These are phyloP conservation scores for Taurulus bubalis DNA, from an alignment of 2,113 vertebrate genomes.

Conservation along the genomic window DNA sequence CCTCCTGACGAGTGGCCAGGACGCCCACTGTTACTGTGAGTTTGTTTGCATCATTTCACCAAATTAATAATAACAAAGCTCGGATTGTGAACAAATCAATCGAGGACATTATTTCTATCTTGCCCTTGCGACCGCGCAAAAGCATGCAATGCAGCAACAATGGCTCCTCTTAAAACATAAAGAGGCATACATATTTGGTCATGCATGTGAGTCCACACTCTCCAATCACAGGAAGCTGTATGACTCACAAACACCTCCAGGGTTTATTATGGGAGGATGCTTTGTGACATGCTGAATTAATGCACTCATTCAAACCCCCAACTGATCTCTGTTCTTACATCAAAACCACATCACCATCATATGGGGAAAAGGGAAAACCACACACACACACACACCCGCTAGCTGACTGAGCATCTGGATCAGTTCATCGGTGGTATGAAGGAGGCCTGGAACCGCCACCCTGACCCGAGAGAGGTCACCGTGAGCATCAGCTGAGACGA, in stretches of 20 bases:
- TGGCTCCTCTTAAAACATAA: constrained; percentile 2
- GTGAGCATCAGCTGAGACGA: constrained; percentile 1
- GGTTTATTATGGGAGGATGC: background rate
- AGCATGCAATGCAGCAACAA: constrained; percentile 10
- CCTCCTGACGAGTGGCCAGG: constrained; percentile 10
- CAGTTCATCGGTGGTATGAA: constrained; percentile 30
- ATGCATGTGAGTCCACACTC: background rate
- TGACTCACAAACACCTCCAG: background rate
- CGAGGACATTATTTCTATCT: constrained; percentile 3
- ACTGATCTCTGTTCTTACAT: constrained; percentile 25
- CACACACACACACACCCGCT: constrained; percentile 21
- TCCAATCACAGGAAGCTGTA: constrained; percentile 8
- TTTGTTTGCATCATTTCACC: constrained; percentile 25
- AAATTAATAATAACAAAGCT: constrained; percentile 23
- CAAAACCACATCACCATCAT: constrained; percentile 60
- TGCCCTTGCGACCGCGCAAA: constrained; percentile 4
- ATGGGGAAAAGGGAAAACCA: constrained; percentile 55
- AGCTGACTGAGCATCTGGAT: constrained; percentile 52
- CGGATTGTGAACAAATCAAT: constrained; percentile 7
- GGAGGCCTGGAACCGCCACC: constrained; percentile 23
- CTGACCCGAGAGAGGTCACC: constrained; percentile 25
- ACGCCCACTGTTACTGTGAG: constrained; percentile 31
- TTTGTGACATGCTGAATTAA: background rate
- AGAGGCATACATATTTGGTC: background rate
- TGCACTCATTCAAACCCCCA: constrained; percentile 24